Evolutionary conservation across 2,888 invertebrate species (phyloP), one percentile per base, ranked within the genome.

Genomic region (Pantelozetes paolii): DNA sequence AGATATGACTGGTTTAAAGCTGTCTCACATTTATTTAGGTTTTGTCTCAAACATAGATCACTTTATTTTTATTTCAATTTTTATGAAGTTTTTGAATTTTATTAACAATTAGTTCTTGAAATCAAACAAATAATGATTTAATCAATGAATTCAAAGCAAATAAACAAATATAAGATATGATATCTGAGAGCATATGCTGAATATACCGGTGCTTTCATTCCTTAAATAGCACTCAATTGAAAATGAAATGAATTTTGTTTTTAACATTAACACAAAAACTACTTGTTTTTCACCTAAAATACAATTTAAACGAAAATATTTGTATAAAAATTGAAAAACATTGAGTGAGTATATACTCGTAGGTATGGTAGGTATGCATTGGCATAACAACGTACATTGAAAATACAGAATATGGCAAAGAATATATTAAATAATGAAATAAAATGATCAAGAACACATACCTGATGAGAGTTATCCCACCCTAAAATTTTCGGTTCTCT

Each of bases 391-490:
- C 9, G 3, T 6, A n/a, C 3, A 48, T 5, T n/a, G 3, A 5
- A 18, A 54, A 26, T 13, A 54, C 18, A 23, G 20, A 50, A 50
- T 23, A 54, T 54, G 54, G 54, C 54, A 54, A 18, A 50, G 5
- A 11, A 11, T 54, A 26, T 3, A 13, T 6, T 20, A 15, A 54
- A 23, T 54, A 3, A 54, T 23, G n/a, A 18, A 72, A 59, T 69
- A 36, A 23, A 40, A 23, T 62, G 64, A 62, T 11, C 13, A 23
- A 20, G 62, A 11, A 69, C 3, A 69, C 48, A 74, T 76, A 77
- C 77, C 77, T 77, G 77, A 75, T 75, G 77, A 77, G 77, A 77
- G 75, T 70, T 72, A 77, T 76, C 77, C 77, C 77, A 77, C 77
- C 77, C 76, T 76, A 69, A 73, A 74, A 74, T 72, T 74, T 74